phyloP scores from a whole-genome alignment of 2,113 vertebrate genomes.

The Asarcornis scutulata region DNA sequence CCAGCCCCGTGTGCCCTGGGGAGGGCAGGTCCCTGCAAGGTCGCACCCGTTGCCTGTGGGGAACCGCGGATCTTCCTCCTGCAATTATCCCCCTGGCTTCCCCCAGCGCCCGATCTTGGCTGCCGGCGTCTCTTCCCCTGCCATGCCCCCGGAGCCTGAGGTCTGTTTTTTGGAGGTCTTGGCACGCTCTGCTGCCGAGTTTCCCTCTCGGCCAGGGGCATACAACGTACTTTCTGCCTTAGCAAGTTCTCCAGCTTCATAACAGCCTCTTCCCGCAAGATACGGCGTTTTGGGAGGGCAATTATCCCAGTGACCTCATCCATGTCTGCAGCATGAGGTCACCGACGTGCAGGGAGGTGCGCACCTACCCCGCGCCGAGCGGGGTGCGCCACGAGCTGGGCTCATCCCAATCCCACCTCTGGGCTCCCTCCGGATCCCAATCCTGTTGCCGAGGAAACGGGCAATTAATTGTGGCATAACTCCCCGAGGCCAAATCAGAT shows the following conservation, averaged over 20 bases:
- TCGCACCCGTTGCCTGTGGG: constrained; percentile 1
- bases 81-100: neutral
- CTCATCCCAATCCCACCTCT: fast-evolving
- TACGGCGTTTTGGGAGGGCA: constrained; percentile 32
- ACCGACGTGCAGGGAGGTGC: constrained; percentile 26
- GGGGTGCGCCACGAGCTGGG: neutral
- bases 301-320: constrained; percentile 54
- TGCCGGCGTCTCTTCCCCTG: constrained; percentile 24
- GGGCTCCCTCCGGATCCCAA: neutral
- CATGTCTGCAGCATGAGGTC: constrained; percentile 66
- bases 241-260: constrained; percentile 42
- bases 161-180: neutral
- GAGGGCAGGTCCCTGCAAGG: constrained; percentile 54
- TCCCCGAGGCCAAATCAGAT: neutral
- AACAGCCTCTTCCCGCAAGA: constrained; percentile 67
- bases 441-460: neutral
- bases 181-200: neutral
- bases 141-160: neutral
- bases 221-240: neutral
- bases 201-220: constrained; percentile 27
- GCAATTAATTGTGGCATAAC: neutral
- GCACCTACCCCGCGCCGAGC: neutral
- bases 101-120: neutral
- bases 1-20: neutral
- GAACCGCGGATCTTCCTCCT: neutral